Evolutionary conservation across 92 coral and sea anemone genomes (phyloP).

Genomic region (Porites cylindrica): DNA sequence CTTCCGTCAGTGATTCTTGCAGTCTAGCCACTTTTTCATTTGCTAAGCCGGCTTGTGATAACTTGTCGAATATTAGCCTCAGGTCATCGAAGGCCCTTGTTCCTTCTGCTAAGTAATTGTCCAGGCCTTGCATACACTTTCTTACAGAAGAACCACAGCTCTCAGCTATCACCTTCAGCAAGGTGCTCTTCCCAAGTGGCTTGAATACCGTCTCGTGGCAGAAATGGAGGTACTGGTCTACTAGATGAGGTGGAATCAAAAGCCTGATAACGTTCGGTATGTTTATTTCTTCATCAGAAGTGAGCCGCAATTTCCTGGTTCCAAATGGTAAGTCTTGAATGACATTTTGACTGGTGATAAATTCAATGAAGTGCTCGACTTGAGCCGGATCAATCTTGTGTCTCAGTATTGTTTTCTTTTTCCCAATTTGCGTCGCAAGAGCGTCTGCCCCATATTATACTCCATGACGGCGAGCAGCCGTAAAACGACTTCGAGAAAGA

Average conservation of each 20-base stretch:
- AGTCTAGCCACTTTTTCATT: conserved; percentile 25
- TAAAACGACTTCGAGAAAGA: conserved; percentile 43
- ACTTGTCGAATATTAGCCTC: conserved; percentile 22
- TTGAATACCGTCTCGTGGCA: conserved; percentile 45
- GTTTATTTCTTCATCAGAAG: conserved; percentile 43
- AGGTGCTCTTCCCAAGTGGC: conserved; percentile 24
- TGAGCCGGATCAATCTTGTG: conserved; percentile 34
- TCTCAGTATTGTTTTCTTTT: conserved; percentile 20
- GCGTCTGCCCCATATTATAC: conserved; percentile 39
- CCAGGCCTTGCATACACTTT: conserved; percentile 50
- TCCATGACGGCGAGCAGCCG: conserved; percentile 43
- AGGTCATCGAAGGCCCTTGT: conserved; percentile 44
- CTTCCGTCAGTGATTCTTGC: conserved; percentile 32
- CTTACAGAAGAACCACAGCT: conserved; percentile 57
- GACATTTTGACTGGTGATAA: conserved; percentile 48
- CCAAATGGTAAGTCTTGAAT: conserved; percentile 63
- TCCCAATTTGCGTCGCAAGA: conserved; percentile 16
- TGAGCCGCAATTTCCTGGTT: conserved; percentile 26
- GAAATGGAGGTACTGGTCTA: conserved; percentile 50
- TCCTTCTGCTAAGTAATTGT: conserved; percentile 54
- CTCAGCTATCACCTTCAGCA: conserved; percentile 53
- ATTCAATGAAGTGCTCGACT: conserved; percentile 56
- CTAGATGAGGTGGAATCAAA: conserved; percentile 55
- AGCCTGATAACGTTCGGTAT: conserved; percentile 51
- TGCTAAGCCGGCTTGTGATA: conserved; percentile 3